Base-by-base conservation (phyloP, 2,797 vertebrate species). In the Sebastes baramenuke region DNA sequence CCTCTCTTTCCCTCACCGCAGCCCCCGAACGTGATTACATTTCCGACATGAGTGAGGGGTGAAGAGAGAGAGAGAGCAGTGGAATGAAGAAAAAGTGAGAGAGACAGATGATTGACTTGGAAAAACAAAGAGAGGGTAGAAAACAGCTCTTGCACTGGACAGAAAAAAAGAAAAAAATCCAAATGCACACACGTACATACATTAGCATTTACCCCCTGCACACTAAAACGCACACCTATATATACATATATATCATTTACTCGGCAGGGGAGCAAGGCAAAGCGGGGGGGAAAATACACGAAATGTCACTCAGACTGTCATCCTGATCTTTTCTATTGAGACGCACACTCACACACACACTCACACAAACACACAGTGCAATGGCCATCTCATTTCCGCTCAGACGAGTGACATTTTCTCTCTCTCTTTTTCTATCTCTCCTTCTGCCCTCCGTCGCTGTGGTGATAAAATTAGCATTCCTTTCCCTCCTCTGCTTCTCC, bases 391-490 rank as follows among this genome's bases (percentile, higher is more conserved):
- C 86, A 94, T 93, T 94, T 92, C 86, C 60, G 20, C 87, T 91
- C 79, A 89, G 90, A 93, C 91, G 52, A 92, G 88, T 94, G 93
- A 93, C 92, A 95, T 93, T 94, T 93, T 89, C 85, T 87, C 56
- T 82, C 80, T 81, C 80, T 70, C 75, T 75, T 79, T 83, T 73
- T 80, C 86, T 74, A 60, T 85, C 74, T 88, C 67, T 80, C 72
- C 84, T 88, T 66, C 81, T 84, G 82, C 89, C 87, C 88, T 89
- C 87, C 6, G 62, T 89, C 86, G 81, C 88, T 89, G 88, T 91
- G 80, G 85, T 87, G 93, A 93, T 92, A 89, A 92, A 95, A 95
- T 95, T 95, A 94, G 93, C 94, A 96, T 95, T 95, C 93, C 88
- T 90, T 90, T 91, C 92, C 87, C 90, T 94, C 83, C 90, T 89